Base-by-base conservation (phyloP, 2,113 vertebrate genomes). In the Brachypteracias leptosomus region DNA sequence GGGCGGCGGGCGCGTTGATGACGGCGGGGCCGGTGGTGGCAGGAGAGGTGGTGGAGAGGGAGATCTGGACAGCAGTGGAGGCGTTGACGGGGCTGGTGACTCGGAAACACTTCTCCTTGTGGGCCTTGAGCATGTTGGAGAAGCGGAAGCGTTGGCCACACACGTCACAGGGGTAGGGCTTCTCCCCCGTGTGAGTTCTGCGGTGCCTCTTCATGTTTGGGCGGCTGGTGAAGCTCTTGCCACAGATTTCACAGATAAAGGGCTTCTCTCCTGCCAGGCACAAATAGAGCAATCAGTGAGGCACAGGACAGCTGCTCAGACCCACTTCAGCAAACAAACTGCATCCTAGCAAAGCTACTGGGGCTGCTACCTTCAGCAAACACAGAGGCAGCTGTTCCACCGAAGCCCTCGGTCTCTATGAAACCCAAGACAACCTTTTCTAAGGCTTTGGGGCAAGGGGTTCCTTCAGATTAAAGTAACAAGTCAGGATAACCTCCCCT, bases 121-220 rank as follows among this genome's bases (percentile, higher is more conserved):
- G 99, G 2, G 99, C 99, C 97, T 99, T 99, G 24, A 99, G 99
- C 99, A 99, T 99, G 98, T 99, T 99, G 98, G 99, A 99, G 98
- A 99, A 99, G 95, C 99, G 99, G 95, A 99, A 99, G 46, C 99
- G 99, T 97, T 99, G 99, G 91, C 99, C 99, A 14, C 99, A 99
- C 88, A 99, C 99, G 13, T 99, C 99, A 16, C 99, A 99, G 2
- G 99, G 99, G 65, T 99, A 99, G 52, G 99, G 99, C 98, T 99
- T 99, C 98, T 99, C 99, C 51, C 99, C 99, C 2, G 99, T 99
- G 98, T 99, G 99, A 13, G 99, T 99, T 87, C 99, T 97, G 25
- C 99, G 99, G 90, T 99, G 99, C 24, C 99, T 98, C 97, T 99
- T 99, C 99, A 99, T 99, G 98, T 99, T 99, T 88, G 99, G 99